Base-by-base conservation (phyloP, 2,888 invertebrate species). In the Tenthredo mesomela region DNA sequence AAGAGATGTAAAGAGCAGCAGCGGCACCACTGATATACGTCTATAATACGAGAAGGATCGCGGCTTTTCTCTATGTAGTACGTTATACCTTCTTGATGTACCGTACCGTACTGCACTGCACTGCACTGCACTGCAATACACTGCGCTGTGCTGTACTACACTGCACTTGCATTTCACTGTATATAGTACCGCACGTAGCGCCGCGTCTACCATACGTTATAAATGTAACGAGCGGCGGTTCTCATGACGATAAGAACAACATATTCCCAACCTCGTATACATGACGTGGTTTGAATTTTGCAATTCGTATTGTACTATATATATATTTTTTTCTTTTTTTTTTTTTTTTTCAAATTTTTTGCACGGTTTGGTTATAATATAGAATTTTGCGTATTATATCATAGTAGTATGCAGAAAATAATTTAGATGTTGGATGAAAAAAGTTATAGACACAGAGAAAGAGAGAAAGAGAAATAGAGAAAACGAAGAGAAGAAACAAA, bases 181-280 rank as follows among this genome's bases (percentile, higher is more conserved):
- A 33, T 29, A 7, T 12, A 43, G 15, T 12, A 43, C 47, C 12
- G 70, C n/a, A n/a, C n/a, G n/a, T n/a, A n/a, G n/a, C 50, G 61
- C n/a, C n/a, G 25, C 25, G 25, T 21, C 9, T 43, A 47, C 47
- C 47, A 15, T 47, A 61, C 21, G 61, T 61, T n/a, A 61, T 61
- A 61, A 61, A 61, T 12, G 43, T 25, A 21, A 25, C 43, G 29
- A 50, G 78, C 58, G 4, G 78, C 58, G 10, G 58, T 78, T 78
- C 78, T 78, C 78, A 78, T 78, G 78, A 47, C 78, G 78, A 78
- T 78, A 78, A 78, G 78, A 77, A 77, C n/a, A 6, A 15, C n/a
- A n/a, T n/a, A n/a, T n/a, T n/a, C n/a, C 40, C 40, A 43, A 12
- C 33, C 33, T 33, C 73, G 47, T 37, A 50, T 33, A 78, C 78